Evolutionary conservation across 2,113 vertebrate genomes (phyloP), one percentile per base, ranked within the genome.

Genomic region (Corythoichthys haematopterus): DNA sequence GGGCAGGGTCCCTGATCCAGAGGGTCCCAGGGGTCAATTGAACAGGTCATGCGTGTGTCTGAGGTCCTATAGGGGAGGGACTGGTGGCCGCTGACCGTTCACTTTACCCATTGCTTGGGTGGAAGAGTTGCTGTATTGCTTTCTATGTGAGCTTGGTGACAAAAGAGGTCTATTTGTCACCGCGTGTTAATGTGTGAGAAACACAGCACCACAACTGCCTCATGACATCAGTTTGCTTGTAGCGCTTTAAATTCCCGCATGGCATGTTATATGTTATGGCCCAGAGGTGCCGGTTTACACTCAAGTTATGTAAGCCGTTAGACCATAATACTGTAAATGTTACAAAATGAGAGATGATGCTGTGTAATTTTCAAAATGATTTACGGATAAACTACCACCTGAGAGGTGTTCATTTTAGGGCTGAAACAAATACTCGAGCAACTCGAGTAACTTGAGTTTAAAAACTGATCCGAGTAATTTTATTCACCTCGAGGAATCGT

Each of bases 11-110:
- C 9, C 20, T 66, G 64, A 65, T 80, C 56, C 71, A 47, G 1
- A 64, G 72, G 70, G 71, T 75, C 74, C 57, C 13, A 11, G 59
- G 60, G 80, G 73, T 33, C 64, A 68, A 78, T 87, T 88, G 79
- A 79, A 80, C 81, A 84, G 88, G 87, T 85, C 87, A 85, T 69
- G 75, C 79, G 53, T 56, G 60, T 45, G 33, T 20, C 50, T 28
- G 50, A 43, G 55, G 46, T 67, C 15, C 55, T 28, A 28, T 70
- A 61, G 52, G 65, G 51, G 1, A 15, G 36, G 20, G 60, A 45
- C 64, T 53, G 71, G 65, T 68, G 82, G 64, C 53, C 20, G 3
- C 6, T 80, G 84, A 86, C 83, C 79, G 65, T 69, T 65, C 12
- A 28, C 69, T 72, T 77, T 71, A 51, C 46, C n/a, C 33, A 0